These are phyloP conservation scores for Penaeus chinensis DNA, from an alignment of 1,140 invertebrate species.

Conservation along the genomic window DNA sequence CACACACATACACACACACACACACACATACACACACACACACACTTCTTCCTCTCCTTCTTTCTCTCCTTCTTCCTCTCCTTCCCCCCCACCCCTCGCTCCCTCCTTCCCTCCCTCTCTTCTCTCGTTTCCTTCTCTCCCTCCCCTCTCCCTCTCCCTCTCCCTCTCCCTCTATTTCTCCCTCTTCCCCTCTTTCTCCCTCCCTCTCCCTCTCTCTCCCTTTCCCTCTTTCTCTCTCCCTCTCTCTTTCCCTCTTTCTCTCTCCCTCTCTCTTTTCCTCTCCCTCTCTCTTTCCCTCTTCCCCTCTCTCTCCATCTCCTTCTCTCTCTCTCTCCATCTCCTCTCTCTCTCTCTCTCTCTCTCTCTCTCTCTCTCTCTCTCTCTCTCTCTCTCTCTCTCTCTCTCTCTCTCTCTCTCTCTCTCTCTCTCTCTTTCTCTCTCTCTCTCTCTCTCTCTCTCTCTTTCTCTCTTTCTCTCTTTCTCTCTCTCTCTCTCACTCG, in stretches of 20 bases:
- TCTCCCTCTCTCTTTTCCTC: too few species aligned
- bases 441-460: constrained; percentile 7
- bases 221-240: background rate
- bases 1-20: background rate
- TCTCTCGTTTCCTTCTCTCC: background rate
- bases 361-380: background rate
- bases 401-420: background rate
- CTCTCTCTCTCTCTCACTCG: constrained; percentile 31
- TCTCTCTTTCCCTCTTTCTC: background rate
- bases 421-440: background rate
- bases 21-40: constrained; percentile 14
- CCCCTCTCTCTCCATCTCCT: background rate
- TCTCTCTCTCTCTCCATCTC: background rate
- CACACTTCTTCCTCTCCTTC: background rate
- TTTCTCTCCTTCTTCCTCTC: background rate
- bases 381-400: background rate
- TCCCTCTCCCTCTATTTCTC: background rate
- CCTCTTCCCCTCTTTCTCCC: background rate
- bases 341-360: background rate
- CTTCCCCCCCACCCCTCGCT: background rate
- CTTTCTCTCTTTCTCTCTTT: constrained; percentile 23
- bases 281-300: background rate
- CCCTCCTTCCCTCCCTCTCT: background rate
- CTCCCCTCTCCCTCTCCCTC: background rate
- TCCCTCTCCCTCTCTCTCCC: background rate